Percentiles rank a stretch among this genome's conserved stretches.
These are phyloP conservation scores for Brachionus koreanus DNA, from an alignment of 1,140 invertebrate genomes.

Conservation along the genomic window DNA sequence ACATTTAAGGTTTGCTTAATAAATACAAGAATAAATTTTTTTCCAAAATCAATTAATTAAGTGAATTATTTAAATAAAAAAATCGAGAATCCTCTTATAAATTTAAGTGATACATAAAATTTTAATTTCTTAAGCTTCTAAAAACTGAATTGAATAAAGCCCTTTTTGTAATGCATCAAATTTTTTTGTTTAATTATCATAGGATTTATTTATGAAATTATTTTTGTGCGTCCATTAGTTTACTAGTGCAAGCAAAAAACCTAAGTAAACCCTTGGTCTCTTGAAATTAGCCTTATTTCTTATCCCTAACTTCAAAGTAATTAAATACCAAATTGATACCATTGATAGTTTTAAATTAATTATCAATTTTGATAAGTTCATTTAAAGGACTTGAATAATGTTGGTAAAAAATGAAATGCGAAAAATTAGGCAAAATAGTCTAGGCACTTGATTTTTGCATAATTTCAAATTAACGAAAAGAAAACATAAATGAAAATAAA, in stretches of 20 bases:
- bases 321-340: neutral
- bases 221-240: neutral
- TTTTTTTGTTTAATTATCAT: neutral
- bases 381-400: neutral
- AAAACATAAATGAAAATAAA: neutral
- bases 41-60: neutral
- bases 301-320: neutral
- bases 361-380: neutral
- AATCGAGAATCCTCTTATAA: neutral
- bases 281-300: neutral
- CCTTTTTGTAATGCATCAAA: neutral
- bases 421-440: neutral
- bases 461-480: neutral
- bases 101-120: neutral
- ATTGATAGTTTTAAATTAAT: neutral
- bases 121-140: neutral
- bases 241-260: neutral
- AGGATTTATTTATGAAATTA: no score
- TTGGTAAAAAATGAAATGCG: neutral
- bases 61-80: neutral
- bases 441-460: neutral
- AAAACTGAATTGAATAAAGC: neutral
- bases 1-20: neutral
- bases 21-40: neutral
- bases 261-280: neutral